These are phyloP conservation scores for Nyctibius grandis DNA, from an alignment of 2,797 vertebrate species.

Conservation along the genomic window DNA sequence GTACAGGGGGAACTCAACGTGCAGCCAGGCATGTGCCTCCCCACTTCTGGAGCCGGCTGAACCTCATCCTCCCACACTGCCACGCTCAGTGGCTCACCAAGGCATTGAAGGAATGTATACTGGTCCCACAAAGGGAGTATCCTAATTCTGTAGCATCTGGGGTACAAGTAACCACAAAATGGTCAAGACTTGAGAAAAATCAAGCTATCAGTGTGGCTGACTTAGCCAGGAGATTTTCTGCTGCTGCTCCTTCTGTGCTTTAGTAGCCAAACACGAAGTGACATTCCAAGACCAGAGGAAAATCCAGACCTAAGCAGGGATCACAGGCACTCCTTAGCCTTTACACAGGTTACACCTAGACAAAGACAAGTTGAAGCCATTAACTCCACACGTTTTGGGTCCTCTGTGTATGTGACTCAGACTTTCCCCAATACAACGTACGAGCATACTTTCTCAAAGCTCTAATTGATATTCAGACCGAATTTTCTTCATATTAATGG, in stretches of 20 bases:
- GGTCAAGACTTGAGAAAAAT: not conserved
- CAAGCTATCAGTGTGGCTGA: not conserved
- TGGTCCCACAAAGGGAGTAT: not conserved
- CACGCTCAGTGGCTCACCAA: not conserved
- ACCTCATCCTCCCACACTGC: accelerated
- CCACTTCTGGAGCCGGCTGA: not conserved
- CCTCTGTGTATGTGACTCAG: not conserved
- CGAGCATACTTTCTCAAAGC: not conserved
- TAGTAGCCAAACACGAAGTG: not conserved
- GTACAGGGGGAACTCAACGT: accelerated
- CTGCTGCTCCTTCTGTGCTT: not conserved
- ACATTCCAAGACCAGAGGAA: not conserved
- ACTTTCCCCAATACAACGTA: not conserved
- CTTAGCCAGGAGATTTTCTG: not conserved
- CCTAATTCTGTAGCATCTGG: not conserved
- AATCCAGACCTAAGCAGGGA: not conserved
- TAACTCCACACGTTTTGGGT: not conserved
- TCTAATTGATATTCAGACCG: conserved; percentile 55
- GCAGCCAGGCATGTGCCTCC: not conserved
- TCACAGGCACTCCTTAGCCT: not conserved
- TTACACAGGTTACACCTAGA: not conserved
- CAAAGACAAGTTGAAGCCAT: not conserved
- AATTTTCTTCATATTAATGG: conserved; percentile 53
- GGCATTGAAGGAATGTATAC: not conserved
- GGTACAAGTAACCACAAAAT: not conserved